These are phyloP conservation scores for Lithobates pipiens DNA, from an alignment of 2,797 vertebrate species.

Conservation along the genomic window DNA sequence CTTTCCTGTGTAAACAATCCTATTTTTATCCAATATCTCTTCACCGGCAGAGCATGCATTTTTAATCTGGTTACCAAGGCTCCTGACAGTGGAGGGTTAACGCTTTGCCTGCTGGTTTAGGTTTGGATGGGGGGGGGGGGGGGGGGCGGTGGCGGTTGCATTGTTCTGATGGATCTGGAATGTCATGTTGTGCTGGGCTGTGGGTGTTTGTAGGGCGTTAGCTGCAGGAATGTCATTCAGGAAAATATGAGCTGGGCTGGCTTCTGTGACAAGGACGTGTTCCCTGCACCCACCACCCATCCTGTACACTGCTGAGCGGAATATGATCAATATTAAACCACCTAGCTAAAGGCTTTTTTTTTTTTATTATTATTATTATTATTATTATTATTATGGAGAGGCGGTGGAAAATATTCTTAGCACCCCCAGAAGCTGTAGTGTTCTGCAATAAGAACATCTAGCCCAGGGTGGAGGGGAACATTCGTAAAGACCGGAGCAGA, in stretches of 20 bases:
- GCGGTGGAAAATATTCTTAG: no score
- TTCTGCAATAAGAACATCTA: no score
- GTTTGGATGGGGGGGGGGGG: no score
- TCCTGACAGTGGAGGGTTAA: background rate
- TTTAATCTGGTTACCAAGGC: slow-evolving; percentile 50
- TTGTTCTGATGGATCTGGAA: background rate
- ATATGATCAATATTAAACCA: no score
- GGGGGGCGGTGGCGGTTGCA: background rate
- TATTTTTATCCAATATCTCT: slow-evolving; percentile 5
- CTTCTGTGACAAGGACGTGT: slow-evolving; percentile 13
- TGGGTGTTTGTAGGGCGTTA: slow-evolving; percentile 41
- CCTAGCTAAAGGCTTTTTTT: no score
- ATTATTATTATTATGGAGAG: no score
- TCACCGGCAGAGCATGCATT: slow-evolving; percentile 17
- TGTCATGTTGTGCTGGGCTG: background rate
- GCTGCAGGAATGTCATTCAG: slow-evolving; percentile 49
- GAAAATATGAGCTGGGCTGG: slow-evolving; percentile 6
- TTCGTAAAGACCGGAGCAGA: no score
- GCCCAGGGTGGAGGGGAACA: no score
- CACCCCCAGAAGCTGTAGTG: no score
- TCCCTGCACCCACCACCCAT: background rate
- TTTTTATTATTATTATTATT: no score
- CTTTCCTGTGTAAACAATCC: slow-evolving; percentile 18
- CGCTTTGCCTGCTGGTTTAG: background rate
- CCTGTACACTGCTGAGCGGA: background rate